Evolutionary conservation across 2,797 vertebrate genomes (phyloP).

Genomic region (Gymnothorax reevesii): DNA sequence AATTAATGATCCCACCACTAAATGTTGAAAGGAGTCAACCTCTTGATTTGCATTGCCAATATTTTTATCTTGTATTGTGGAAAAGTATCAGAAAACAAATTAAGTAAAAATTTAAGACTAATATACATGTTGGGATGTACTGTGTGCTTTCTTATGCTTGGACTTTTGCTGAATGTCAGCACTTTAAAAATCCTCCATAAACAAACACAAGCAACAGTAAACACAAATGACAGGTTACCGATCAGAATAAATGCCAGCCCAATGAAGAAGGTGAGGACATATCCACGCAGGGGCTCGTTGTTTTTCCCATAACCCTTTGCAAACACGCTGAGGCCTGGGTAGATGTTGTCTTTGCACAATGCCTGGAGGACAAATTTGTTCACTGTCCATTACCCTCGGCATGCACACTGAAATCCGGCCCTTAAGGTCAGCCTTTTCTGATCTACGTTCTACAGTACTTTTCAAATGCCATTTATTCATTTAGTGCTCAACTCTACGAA

Average conservation of each 20-base stretch:
- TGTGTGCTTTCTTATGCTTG: too few species aligned
- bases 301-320: slow-evolving; percentile 98
- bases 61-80: too few species aligned
- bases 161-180: not conserved
- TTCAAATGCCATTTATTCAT: too few species aligned
- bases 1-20: too few species aligned
- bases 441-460: not conserved
- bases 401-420: not conserved
- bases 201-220: not conserved
- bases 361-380: slow-evolving; percentile 73
- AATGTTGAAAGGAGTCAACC: too few species aligned
- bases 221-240: slow-evolving; percentile 65
- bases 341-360: slow-evolving; percentile 97
- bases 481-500: too few species aligned
- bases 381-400: not conserved
- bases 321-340: slow-evolving; percentile 89
- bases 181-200: not conserved
- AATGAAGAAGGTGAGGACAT: slow-evolving; percentile 92
- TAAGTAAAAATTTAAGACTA: too few species aligned
- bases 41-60: too few species aligned
- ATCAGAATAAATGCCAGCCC: slow-evolving; percentile 97
- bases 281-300: slow-evolving; percentile 95
- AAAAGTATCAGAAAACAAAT: too few species aligned
- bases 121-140: too few species aligned
- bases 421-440: not conserved